Evolutionary conservation across 2,888 invertebrate genomes (phyloP), one percentile per base, ranked within the genome.

Genomic region (Dimorphilus gyrociliatus): DNA sequence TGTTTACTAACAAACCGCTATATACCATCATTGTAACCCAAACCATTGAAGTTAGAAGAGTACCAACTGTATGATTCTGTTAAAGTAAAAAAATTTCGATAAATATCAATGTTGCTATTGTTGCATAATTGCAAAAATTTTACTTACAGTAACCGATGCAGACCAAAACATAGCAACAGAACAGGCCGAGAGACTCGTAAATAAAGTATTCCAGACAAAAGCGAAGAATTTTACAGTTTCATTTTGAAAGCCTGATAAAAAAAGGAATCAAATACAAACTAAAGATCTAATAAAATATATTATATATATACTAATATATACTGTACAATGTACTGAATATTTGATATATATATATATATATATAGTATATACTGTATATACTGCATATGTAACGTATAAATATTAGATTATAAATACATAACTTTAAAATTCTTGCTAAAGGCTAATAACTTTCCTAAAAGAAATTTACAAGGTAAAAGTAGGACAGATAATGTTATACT

Each of bases 1-100:
- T 37, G 33, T 58, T 55, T 18, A 60, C 52, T 26, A 60, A 41
- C n/a, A 59, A 41, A 3, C 59, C 59, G 41, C 56, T 52, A 39
- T 58, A 60, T 21, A 60, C 45, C 59, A 54, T 51, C 50, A 51
- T 50, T 33, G 51, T 32, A 10, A 49, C 43, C 29, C 39, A 46
- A 15, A 29, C 21, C 8, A 50, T 35, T 6, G 46, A 36, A 1
- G 39, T 37, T 15, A 43, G 18, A 3, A 50, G 23, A 27, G 47
- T 50, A 17, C 47, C 50, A 4, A 50, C 32, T 14, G 39, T 39
- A 28, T 42, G 40, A 12, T 37, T 27, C 40, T 39, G 14, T 8
- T 6, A 27, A 25, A 10, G 8, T 8, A 10, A 25, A 8, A 8
- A 25, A 25, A 25, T 10, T n/a, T 25, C 10, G 13, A 10, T 8